These are phyloP conservation scores for Karalla daura DNA, from an alignment of 2,797 vertebrate genomes.

Conservation along the genomic window DNA sequence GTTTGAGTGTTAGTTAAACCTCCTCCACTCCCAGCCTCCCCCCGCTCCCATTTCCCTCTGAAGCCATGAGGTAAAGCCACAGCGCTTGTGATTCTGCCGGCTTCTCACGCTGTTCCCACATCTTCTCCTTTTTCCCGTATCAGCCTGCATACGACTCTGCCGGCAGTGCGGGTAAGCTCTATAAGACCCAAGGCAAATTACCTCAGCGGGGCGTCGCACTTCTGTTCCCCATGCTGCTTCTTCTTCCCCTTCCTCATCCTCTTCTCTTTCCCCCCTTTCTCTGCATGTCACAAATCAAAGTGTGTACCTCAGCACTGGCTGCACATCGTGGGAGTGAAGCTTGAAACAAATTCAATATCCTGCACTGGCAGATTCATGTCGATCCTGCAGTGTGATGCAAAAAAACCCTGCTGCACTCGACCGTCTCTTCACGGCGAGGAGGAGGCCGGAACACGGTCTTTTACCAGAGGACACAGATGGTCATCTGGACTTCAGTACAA, in stretches of 20 bases:
- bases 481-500: constrained; percentile 52
- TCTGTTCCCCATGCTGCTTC: constrained; percentile 58
- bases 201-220: constrained; percentile 70
- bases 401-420: constrained; percentile 5
- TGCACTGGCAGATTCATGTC: constrained; percentile 60
- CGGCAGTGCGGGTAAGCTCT: constrained; percentile 70
- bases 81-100: constrained; percentile 71
- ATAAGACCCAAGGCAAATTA: constrained; percentile 78
- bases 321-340: constrained; percentile 63
- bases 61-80: constrained; percentile 62
- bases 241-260: constrained; percentile 44
- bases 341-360: constrained; percentile 74
- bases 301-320: constrained; percentile 66
- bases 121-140: constrained; percentile 58
- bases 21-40: constrained; percentile 51
- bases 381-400: constrained; percentile 39
- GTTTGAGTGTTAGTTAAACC: constrained; percentile 71
- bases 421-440: constrained; percentile 3
- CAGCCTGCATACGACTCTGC: constrained; percentile 61
- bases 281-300: constrained; percentile 71
- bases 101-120: constrained; percentile 64
- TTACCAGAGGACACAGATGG: constrained; percentile 54
- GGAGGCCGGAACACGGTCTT: constrained; percentile 28
- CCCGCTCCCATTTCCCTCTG: constrained; percentile 57
- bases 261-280: constrained; percentile 26